phyloP scores from a whole-genome alignment of 2,113 vertebrate species.

The Pontoporia blainvillei region DNA sequence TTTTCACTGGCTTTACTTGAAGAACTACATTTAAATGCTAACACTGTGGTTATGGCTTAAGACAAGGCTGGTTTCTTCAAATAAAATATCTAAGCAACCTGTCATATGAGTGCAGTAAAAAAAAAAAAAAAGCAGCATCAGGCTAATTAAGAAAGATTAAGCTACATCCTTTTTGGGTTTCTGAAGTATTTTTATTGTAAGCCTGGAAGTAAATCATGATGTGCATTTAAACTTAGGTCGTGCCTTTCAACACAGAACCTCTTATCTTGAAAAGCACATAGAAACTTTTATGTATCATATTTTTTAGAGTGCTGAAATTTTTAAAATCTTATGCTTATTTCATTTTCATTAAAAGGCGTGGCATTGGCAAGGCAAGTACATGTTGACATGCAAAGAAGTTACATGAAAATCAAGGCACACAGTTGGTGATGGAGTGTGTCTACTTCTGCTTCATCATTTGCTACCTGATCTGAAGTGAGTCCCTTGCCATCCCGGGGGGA shows the following conservation, averaged over 20 bases:
- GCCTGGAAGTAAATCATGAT: not conserved
- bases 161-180: not conserved
- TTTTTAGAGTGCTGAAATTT: not conserved
- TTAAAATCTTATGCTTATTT: not conserved
- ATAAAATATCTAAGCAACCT: not conserved
- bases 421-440: not conserved
- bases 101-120: not conserved
- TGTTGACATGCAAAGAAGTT: not conserved
- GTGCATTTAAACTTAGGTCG: not conserved
- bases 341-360: not conserved
- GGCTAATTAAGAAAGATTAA: constrained; percentile 4
- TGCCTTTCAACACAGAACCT: not conserved
- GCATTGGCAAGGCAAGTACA: not conserved
- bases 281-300: not conserved
- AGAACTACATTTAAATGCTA: not conserved
- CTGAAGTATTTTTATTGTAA: not conserved
- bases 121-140: not conserved
- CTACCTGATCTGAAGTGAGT: too few relatives aligned
- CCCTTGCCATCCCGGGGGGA: not conserved
- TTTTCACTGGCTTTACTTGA: not conserved
- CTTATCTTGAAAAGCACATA: constrained; percentile 16
- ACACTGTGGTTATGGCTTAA: not conserved
- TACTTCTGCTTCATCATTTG: not conserved
- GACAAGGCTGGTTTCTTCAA: not conserved
- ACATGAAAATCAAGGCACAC: not conserved